Conservation (phyloP, 1,140 invertebrate genomes). For the Caenorhabditis elegans region DNA sequence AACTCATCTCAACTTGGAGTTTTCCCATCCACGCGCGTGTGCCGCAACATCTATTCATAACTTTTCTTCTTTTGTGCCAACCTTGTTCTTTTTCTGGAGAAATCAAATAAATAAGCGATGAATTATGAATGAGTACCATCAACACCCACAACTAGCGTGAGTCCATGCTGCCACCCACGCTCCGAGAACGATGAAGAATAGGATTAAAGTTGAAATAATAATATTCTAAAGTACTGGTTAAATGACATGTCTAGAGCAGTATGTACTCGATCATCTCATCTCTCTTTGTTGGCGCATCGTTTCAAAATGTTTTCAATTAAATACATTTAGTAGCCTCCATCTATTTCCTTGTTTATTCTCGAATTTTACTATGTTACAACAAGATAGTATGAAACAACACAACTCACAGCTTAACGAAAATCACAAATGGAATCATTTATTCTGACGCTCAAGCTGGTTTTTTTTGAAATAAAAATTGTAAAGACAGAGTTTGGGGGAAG, state of each 20-base stretch:
- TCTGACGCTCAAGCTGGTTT: conserved; percentile 30
- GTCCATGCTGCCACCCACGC: conserved; percentile 10
- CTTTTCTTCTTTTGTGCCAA: background rate
- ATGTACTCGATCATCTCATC: background rate
- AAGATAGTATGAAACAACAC: no score
- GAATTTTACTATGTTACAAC: no score
- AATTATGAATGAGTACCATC: conserved; percentile 24
- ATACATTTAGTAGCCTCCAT: background rate
- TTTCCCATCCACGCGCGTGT: background rate
- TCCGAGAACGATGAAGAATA: background rate
- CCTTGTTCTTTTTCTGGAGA: background rate
- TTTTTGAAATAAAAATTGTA: background rate
- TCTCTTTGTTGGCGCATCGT: background rate
- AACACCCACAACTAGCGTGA: conserved; percentile 16
- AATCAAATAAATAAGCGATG: conserved; percentile 15
- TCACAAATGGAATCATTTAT: conserved; percentile 13
- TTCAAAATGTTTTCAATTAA: conserved; percentile 18
- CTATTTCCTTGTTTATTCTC: background rate
- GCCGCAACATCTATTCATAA: background rate
- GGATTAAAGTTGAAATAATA: background rate
- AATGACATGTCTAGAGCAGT: conserved; percentile 10
- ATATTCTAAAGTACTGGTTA: background rate
- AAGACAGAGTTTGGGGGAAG: background rate
- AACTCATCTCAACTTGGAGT: no score
- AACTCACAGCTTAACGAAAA: no score